These are phyloP conservation scores for Plemyria rubiginata DNA, from an alignment of 2,888 invertebrate genomes.

Conservation along the genomic window DNA sequence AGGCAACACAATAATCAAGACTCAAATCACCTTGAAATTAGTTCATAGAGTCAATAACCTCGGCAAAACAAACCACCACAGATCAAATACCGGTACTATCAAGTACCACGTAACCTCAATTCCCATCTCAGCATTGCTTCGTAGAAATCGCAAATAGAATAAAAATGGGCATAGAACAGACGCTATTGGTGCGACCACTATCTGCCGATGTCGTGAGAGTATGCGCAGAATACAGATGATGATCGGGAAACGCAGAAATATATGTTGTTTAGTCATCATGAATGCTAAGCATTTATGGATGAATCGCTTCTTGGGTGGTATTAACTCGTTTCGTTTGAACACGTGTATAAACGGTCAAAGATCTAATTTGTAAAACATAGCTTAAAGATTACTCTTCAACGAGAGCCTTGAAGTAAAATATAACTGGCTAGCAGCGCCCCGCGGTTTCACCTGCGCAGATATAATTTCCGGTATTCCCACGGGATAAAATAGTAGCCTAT, in stretches of 20 bases:
- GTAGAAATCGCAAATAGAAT: constrained; percentile 67
- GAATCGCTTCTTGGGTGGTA: constrained; percentile 19
- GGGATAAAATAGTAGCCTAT: too few species aligned
- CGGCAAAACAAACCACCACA: constrained; percentile 6
- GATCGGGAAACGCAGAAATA: constrained; percentile 29
- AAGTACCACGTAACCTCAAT: constrained; percentile 19
- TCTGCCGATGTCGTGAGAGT: constrained; percentile 59
- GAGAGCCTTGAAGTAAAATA: too few species aligned
- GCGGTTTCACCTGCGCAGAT: too few species aligned
- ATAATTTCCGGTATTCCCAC: too few species aligned
- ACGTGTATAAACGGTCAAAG: too few species aligned
- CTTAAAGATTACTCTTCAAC: too few species aligned
- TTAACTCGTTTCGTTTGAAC: not conserved
- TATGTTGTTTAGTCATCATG: constrained; percentile 11
- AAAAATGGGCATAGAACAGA: constrained; percentile 51
- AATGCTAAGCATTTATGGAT: constrained; percentile 9
- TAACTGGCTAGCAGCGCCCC: too few species aligned
- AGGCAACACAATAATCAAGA: not conserved
- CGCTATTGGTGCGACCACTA: constrained; percentile 24
- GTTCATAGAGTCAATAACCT: constrained; percentile 15
- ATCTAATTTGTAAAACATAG: too few species aligned
- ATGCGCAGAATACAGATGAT: constrained; percentile 50
- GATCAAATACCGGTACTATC: not conserved
- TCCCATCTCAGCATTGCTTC: constrained; percentile 46
- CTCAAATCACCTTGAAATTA: not conserved